Evolutionary conservation across 2,113 vertebrate species (phyloP).

Genomic region (Mesoclemmys tuberculata): DNA sequence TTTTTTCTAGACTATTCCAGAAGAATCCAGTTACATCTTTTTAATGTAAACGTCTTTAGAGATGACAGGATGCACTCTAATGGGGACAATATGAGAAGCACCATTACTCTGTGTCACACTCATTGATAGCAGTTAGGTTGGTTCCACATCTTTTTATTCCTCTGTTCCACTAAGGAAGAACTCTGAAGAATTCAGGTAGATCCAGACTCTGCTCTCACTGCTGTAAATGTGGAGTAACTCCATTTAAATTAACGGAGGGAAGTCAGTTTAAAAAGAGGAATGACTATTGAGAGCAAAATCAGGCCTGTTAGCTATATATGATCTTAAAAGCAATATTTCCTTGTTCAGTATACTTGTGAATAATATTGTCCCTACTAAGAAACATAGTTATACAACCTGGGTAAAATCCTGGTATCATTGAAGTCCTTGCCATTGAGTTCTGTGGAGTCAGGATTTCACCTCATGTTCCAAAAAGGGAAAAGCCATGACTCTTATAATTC

Average conservation of each 20-base stretch:
- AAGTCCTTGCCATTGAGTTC: neutral
- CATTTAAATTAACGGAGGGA: neutral
- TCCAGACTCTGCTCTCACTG: neutral
- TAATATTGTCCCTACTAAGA: neutral
- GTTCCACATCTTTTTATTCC: neutral
- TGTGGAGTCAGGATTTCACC: neutral
- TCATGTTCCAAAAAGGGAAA: neutral
- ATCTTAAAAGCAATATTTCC: neutral
- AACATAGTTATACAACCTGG: neutral
- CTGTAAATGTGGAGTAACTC: neutral
- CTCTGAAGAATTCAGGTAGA: neutral
- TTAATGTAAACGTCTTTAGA: neutral
- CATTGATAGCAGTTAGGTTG: neutral
- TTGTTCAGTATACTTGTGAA: neutral
- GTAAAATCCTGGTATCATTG: neutral
- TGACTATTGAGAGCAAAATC: neutral
- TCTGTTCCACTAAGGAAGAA: neutral
- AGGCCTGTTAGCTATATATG: neutral
- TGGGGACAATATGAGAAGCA: neutral
- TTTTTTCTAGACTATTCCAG: neutral
- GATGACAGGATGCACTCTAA: neutral
- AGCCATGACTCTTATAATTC: neutral
- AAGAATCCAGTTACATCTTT: neutral
- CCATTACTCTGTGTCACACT: neutral
- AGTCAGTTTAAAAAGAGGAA: neutral